These are phyloP conservation scores for Orthosia gracilis DNA, from an alignment of 2,888 invertebrate species.

Conservation along the genomic window DNA sequence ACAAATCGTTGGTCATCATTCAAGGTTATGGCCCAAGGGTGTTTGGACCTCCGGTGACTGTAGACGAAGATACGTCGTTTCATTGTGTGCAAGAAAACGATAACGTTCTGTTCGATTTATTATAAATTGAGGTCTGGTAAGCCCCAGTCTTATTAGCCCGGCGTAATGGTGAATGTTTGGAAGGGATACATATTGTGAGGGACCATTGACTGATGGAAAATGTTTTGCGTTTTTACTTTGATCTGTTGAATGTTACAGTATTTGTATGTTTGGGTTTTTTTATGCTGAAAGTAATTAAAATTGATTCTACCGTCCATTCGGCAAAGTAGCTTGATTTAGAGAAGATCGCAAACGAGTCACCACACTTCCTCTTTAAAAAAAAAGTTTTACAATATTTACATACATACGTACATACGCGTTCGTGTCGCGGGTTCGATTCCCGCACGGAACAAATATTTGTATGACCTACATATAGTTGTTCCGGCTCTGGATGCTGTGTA, in stretches of 20 bases:
- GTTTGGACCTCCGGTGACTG: constrained; percentile 77
- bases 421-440: no score
- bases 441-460: no score
- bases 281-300: neutral
- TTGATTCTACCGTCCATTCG: no score
- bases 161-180: constrained; percentile 75
- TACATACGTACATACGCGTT: no score
- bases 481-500: no score
- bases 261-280: constrained; percentile 16
- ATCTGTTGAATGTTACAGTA: constrained; percentile 17
- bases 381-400: no score
- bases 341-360: no score
- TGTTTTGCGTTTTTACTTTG: constrained; percentile 43
- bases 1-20: constrained; percentile 90
- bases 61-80: constrained; percentile 84
- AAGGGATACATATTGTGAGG: constrained; percentile 76
- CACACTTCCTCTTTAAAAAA: no score
- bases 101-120: constrained; percentile 85
- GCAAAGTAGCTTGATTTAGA: no score
- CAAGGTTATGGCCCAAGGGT: constrained; percentile 85
- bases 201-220: constrained; percentile 34
- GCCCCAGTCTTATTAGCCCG: constrained; percentile 79
- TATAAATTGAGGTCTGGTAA: constrained; percentile 82
- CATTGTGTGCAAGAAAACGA: constrained; percentile 84
- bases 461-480: no score